Evolutionary conservation across 2,113 vertebrate genomes (phyloP).

Genomic region (Ceyx margarethae): DNA sequence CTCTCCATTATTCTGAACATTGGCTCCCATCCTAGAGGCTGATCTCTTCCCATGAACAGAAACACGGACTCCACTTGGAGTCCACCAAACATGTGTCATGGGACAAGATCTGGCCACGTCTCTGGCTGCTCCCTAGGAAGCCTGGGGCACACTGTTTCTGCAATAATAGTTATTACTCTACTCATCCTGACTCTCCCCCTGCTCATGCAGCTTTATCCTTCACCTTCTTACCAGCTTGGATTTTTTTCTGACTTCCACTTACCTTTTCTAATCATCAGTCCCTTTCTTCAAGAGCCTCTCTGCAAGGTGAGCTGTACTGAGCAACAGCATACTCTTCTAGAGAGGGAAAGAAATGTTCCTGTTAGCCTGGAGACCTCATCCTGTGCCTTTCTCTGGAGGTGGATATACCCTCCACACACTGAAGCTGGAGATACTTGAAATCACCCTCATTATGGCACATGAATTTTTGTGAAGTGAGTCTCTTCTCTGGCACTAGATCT

Average conservation of each 20-base stretch:
- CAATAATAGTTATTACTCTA: fast-evolving
- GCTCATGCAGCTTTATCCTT: not conserved
- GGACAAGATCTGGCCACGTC: not conserved
- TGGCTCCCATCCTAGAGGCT: not conserved
- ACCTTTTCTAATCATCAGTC: not conserved
- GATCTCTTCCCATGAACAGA: not conserved
- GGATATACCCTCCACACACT: fast-evolving
- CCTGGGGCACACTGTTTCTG: not conserved
- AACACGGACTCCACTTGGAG: fast-evolving
- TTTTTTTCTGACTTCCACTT: not conserved
- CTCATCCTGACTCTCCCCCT: not conserved
- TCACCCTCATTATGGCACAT: not conserved
- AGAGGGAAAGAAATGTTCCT: not conserved
- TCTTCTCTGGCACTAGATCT: not conserved
- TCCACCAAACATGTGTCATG: not conserved
- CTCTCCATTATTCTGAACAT: not conserved
- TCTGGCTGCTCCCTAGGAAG: not conserved
- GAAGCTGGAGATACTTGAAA: not conserved
- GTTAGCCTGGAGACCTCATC: not conserved
- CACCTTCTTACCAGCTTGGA: not conserved
- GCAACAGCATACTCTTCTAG: slow-evolving; percentile 68
- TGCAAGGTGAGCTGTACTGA: slow-evolving; percentile 65
- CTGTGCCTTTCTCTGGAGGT: not conserved
- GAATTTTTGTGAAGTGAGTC: not conserved
- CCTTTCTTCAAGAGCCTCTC: not conserved